Base-by-base conservation (phyloP, 2,888 invertebrate species). In the Girardia tigrina region DNA sequence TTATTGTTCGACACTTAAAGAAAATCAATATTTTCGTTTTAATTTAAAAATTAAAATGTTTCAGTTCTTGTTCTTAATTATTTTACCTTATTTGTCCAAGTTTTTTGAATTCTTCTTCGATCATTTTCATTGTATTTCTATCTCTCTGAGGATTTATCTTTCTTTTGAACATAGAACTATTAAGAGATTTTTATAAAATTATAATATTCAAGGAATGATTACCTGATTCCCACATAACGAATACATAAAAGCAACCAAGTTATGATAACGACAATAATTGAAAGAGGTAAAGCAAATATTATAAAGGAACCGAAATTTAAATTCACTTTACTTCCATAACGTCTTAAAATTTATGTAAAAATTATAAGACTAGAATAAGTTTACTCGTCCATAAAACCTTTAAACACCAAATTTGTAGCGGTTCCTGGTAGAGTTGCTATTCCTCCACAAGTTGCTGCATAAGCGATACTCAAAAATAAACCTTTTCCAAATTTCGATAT, bases 241-340 rank as follows among this genome's bases (percentile, higher is more conserved):
- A 56, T n/a, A 56, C 56, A 56, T 8, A 56, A 16, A 4, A 56
- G 56, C n/a, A 56, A 20, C 56, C 56, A 56, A n/a, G 20, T 20
- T 20, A 56, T 20, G 23, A 56, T 8, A 56, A 56, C n/a, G 23
- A 56, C 23, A 12, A 56, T 56, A 8, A 56, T 23, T 56, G 56
- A 56, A n/a, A 56, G n/a, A 6, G 56, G 56, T 4, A 56, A 56
- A n/a, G 20, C 23, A 23, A 56, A 56, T 6, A 56, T n/a, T 8
- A 56, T 56, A 56, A 56, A 56, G n/a, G 56, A 56, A 12, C 56
- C 56, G 23, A 56, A 56, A 56, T 56, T 56, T 56, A 56, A 56
- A 12, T 56, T 56, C n/a, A 16, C 23, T 56, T 56, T 56, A 56
- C 2, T 2, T 56, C n/a, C n/a, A 56, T 56, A 56, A n/a, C 56